Conservation (phyloP, 2,797 vertebrate species). For the Sebastes steindachneri region DNA sequence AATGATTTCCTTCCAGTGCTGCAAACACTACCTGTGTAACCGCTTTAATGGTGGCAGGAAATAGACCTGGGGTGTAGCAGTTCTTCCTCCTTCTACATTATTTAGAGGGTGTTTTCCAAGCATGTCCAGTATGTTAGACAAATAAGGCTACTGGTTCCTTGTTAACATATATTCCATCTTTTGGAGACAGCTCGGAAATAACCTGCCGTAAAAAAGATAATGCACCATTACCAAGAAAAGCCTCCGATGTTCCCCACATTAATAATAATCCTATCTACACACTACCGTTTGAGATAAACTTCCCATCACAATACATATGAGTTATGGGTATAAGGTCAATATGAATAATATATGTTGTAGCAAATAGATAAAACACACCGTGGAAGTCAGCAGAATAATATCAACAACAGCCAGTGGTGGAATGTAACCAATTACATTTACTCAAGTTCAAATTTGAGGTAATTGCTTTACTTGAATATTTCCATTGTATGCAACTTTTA, state of each 20-base stretch:
- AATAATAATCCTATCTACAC: neutral
- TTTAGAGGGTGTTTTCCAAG: constrained; percentile 3
- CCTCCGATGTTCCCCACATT: neutral
- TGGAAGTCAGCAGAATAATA: neutral
- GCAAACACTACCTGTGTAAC: neutral
- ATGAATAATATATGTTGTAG: neutral
- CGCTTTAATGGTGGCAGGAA: constrained; percentile 6
- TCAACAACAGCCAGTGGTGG: neutral
- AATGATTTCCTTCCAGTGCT: neutral
- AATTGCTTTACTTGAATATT: neutral
- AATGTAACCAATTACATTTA: neutral
- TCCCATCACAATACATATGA: neutral
- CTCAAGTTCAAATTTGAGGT: neutral
- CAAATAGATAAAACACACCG: neutral
- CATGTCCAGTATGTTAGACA: constrained; percentile 1
- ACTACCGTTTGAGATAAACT: neutral
- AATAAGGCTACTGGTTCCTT: constrained; percentile 17
- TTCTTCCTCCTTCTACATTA: neutral
- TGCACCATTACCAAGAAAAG: constrained; percentile 7
- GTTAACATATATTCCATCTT: constrained; percentile 23
- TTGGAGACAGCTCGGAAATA: constrained; percentile 40
- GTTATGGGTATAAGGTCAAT: neutral
- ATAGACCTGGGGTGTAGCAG: neutral
- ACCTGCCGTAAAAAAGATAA: constrained; percentile 16
- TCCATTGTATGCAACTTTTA: neutral